Base-by-base conservation (phyloP, 2,113 vertebrate species). In the Python bivittatus region DNA sequence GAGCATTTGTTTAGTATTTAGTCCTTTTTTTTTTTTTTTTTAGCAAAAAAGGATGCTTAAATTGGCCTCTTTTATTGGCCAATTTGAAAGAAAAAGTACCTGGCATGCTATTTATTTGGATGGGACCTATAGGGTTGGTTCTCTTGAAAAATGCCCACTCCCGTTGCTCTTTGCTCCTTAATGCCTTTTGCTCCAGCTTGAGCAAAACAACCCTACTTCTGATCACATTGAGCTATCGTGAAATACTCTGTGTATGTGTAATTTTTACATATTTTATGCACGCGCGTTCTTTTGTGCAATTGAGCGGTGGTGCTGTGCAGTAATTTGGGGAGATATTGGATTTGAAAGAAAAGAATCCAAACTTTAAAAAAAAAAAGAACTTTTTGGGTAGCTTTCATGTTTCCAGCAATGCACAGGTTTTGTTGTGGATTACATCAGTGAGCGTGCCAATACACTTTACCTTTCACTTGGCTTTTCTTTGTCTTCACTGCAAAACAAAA, bases 401-500 rank as follows among this genome's bases (percentile, higher is more conserved):
- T 68, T 68, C 12, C 29, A 68, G 64, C 29, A 68, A 68, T 68
- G 64, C 64, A 33, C n/a, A 68, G 5, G 4, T 68, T 68, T 33
- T 33, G 4, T 68, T 33, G 64, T 12, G 4, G n/a, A 15, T 33
- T 48, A 9, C 54, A 0, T 54, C 22, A 44, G 4, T 48, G 90
- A 52, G 17, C 27, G 27, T 48, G 20, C 57, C 12, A 15, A 13
- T 2, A 29, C 1, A 48, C 22, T 61, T 25, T 93, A 58, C 84
- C 93, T 88, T n/a, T 52, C 48, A 12, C 86, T 92, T 90, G 89
- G 85, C 91, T 95, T 90, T 61, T 68, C 56, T 53, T 29, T 23
- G 20, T 94, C 87, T 92, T 92, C 3, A 0, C 38, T 95, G 95
- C 93, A 94, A 94, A 91, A 88, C 89, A 57, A 94, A 93, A 94